phyloP scores from a whole-genome alignment of 2,113 vertebrate genomes.

The Paramormyrops kingsleyae region DNA sequence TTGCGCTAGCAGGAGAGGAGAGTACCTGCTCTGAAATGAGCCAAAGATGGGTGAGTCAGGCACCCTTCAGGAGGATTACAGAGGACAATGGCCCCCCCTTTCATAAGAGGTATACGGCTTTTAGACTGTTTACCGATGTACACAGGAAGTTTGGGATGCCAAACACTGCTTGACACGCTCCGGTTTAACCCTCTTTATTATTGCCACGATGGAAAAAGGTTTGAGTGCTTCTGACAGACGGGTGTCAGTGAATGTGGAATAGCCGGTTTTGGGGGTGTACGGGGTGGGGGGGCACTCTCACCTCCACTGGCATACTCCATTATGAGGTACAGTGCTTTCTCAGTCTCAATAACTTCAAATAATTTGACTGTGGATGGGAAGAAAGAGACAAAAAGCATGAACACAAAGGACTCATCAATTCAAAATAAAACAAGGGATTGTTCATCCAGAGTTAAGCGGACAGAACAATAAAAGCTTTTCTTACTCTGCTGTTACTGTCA shows the following conservation, averaged over 20 bases:
- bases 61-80: background rate
- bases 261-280: background rate
- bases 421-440: background rate
- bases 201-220: background rate
- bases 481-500: background rate
- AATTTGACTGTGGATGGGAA: constrained; percentile 79
- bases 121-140: background rate
- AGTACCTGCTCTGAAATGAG: background rate
- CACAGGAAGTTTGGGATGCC: background rate
- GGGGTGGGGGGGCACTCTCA: constrained; percentile 48
- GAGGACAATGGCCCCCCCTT: background rate
- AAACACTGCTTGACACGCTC: background rate
- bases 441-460: background rate
- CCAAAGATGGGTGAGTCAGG: background rate
- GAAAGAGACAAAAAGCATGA: constrained; percentile 22
- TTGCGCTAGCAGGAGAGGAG: background rate
- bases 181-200: background rate
- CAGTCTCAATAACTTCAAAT: constrained; percentile 95
- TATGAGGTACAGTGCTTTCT: constrained; percentile 90
- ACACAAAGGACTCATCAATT: background rate
- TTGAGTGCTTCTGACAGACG: background rate
- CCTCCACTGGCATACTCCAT: constrained; percentile 95
- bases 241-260: background rate
- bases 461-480: background rate
- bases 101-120: background rate